Evolutionary conservation across 2,797 vertebrate genomes (phyloP), one percentile per base, ranked within the genome.

Genomic region (Syngnathus acus): DNA sequence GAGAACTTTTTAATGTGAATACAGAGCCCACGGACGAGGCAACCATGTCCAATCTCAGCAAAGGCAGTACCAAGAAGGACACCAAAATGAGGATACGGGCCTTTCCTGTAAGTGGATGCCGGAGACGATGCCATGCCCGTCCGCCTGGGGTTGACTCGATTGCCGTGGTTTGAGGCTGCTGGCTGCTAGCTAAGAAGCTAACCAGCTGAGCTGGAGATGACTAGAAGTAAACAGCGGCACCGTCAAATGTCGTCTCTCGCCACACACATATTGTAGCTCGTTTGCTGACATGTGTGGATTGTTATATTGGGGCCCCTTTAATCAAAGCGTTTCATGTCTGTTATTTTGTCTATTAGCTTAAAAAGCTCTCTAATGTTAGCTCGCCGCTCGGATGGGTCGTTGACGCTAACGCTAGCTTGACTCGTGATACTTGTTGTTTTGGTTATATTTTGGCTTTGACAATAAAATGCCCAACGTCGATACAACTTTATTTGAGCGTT

Each of bases 81-180:
- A 96, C 95, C 92, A 98, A 97, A 91, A 98, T 97, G 95, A 93
- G 95, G 93, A 98, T 98, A 93, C 93, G 94, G 91, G 95, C 95
- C 79, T 97, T 96, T 89, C 94, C 95, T 82, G 94, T 96, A 82
- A 96, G 95, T 91, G 80, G 74, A 84, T 62, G 40, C 77, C 71
- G 74, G 67, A 68, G 40, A 21, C 38, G n/a, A 64, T 48, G 11
- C 67, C 10, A 62, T 73, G 79, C 76, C 91, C 21, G 54, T 42
- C 65, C 38, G 74, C 69, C 26, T 64, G 66, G 64, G 75, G 48
- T 73, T 74, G 74, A 85, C 69, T 71, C 75, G 66, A 84, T 79
- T 66, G 69, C 68, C 81, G 75, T 64, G 80, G 84, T 61, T 32
- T 67, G 0, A 37, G 45, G 65, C 58, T 60, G 45, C 43, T 48